Evolutionary conservation across 2,113 vertebrate genomes (phyloP).

Genomic region (Todiramphus chloris): DNA sequence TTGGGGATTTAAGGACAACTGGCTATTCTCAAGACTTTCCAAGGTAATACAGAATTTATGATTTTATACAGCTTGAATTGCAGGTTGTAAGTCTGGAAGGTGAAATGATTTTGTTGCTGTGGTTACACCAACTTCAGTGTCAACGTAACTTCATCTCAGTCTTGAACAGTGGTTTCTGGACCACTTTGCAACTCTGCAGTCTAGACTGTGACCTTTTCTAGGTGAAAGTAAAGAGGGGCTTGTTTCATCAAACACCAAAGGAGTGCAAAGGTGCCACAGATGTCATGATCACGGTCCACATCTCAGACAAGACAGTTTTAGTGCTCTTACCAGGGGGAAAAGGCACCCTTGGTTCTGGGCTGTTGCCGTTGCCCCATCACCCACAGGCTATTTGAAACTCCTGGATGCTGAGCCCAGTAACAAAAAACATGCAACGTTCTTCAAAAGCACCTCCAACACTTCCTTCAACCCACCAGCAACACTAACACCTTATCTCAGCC

Average conservation of each 20-base stretch:
- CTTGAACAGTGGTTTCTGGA: neutral
- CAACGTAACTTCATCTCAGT: neutral
- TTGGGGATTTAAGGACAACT: neutral
- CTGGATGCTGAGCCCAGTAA: neutral
- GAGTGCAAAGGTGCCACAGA: no score
- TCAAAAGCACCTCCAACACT: neutral
- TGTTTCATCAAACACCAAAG: neutral
- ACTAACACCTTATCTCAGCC: neutral
- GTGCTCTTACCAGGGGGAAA: fast-evolving
- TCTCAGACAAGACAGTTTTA: neutral
- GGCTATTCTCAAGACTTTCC: neutral
- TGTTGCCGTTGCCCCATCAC: neutral
- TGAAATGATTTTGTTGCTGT: no score
- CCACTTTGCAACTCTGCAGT: neutral
- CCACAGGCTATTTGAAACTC: no score
- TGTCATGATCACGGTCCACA: fast-evolving
- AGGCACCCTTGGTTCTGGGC: neutral
- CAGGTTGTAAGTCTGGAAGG: neutral
- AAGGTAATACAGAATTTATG: neutral
- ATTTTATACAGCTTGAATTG: neutral
- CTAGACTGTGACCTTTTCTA: neutral
- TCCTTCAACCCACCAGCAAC: neutral
- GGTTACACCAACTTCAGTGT: fast-evolving
- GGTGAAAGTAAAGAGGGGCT: neutral
- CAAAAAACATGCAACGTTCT: neutral